Conservation (phyloP, 2,888 invertebrate species). For the Limnephilus marmoratus region DNA sequence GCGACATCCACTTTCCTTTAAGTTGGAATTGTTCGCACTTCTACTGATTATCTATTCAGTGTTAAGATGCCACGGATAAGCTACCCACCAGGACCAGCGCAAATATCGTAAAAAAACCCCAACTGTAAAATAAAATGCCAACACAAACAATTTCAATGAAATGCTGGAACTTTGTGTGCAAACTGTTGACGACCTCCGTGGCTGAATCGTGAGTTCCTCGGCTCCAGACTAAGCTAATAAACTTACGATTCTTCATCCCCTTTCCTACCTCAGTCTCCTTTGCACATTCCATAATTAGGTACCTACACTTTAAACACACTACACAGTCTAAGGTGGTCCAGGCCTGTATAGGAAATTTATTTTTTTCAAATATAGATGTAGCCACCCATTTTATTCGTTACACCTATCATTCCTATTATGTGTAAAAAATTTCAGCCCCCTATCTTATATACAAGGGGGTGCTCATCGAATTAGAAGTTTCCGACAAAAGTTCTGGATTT, state of each 20-base stretch:
- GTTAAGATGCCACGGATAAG: neutral
- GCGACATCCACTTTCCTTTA: neutral
- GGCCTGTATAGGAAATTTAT: too few species aligned
- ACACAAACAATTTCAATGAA: neutral
- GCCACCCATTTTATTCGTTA: too few species aligned
- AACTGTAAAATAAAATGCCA: neutral
- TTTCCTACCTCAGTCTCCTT: neutral
- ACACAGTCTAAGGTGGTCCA: too few species aligned
- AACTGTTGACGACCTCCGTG: neutral
- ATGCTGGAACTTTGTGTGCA: neutral
- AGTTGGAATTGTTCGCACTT: neutral
- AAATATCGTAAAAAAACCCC: neutral
- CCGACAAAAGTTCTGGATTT: too few species aligned
- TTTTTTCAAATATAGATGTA: too few species aligned
- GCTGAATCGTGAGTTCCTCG: neutral
- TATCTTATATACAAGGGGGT: too few species aligned
- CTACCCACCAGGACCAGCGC: neutral
- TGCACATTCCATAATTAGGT: neutral
- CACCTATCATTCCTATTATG: too few species aligned
- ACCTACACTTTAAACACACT: neutral
- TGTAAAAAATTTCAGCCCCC: too few species aligned
- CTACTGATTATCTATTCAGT: neutral
- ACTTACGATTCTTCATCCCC: too few species aligned
- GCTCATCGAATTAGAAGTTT: too few species aligned
- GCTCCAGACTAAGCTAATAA: neutral